phyloP scores from a whole-genome alignment of 2,888 invertebrate genomes.

The Globia sparganii region DNA sequence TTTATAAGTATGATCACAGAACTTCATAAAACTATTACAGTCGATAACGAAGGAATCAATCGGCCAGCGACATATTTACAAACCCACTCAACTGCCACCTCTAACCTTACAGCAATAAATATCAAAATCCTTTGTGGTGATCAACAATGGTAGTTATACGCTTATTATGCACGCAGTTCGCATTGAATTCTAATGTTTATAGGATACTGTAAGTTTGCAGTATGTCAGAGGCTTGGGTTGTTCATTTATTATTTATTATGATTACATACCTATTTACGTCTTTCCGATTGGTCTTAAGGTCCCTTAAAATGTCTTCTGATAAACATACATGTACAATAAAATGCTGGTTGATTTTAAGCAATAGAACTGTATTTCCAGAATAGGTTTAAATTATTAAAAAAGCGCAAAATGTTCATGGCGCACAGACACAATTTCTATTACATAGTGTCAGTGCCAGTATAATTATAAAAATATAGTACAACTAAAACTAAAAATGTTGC shows the following conservation, averaged over 20 bases:
- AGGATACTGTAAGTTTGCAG: constrained; percentile 17
- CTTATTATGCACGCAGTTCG: constrained; percentile 37
- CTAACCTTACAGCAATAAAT: constrained; percentile 10
- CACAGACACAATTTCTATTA: too few relatives aligned
- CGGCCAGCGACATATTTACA: constrained; percentile 1
- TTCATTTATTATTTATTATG: constrained; percentile 21
- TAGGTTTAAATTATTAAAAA: too few relatives aligned
- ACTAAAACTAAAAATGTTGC: too few relatives aligned
- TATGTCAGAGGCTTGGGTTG: constrained; percentile 15
- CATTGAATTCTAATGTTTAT: constrained; percentile 63
- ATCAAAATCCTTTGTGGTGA: constrained; percentile 26
- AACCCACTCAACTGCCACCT: constrained; percentile 15
- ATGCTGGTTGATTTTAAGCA: too few relatives aligned
- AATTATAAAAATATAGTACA: too few relatives aligned
- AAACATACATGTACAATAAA: too few relatives aligned
- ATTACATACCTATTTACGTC: neutral
- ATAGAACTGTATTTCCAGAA: too few relatives aligned
- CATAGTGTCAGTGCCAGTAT: too few relatives aligned
- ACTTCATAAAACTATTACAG: constrained; percentile 25
- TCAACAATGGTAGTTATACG: constrained; percentile 45
- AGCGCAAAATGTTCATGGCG: too few relatives aligned
- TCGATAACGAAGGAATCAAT: constrained; percentile 15
- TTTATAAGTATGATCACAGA: constrained; percentile 28
- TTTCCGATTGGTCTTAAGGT: neutral
- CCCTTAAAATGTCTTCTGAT: neutral